phyloP scores from a whole-genome alignment of 2,113 vertebrate genomes.

The Sarotherodon lohbergeri region DNA sequence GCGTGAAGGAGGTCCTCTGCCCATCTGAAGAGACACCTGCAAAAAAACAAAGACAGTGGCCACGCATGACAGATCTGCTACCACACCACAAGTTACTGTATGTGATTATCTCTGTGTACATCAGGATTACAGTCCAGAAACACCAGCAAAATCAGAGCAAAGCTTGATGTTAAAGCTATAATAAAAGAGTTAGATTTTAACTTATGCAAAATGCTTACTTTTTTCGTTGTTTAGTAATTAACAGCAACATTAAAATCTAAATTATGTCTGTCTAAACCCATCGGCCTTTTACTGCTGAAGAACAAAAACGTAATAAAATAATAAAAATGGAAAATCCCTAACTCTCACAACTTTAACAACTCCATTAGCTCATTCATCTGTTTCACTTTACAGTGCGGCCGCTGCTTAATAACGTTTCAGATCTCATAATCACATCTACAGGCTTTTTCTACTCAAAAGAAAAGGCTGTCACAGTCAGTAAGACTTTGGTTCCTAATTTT shows the following conservation, averaged over 20 bases:
- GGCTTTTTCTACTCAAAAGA: neutral
- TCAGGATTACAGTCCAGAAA: neutral
- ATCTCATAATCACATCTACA: neutral
- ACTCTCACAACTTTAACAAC: neutral
- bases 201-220: neutral
- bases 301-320: neutral
- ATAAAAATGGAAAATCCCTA: neutral
- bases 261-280: neutral
- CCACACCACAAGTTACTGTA: neutral
- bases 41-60: neutral
- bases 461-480: neutral
- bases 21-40: conserved; percentile 33
- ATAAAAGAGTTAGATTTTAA: accelerated
- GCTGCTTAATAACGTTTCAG: neutral
- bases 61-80: neutral
- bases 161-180: neutral
- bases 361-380: neutral
- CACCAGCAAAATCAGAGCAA: neutral
- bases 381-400: neutral
- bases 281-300: neutral
- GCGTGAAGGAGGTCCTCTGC: neutral
- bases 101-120: neutral
- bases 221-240: neutral
- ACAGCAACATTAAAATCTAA: neutral
- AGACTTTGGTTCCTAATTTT: no score